Conservation (phyloP, 2,113 vertebrate species). For the Bos indicus region DNA sequence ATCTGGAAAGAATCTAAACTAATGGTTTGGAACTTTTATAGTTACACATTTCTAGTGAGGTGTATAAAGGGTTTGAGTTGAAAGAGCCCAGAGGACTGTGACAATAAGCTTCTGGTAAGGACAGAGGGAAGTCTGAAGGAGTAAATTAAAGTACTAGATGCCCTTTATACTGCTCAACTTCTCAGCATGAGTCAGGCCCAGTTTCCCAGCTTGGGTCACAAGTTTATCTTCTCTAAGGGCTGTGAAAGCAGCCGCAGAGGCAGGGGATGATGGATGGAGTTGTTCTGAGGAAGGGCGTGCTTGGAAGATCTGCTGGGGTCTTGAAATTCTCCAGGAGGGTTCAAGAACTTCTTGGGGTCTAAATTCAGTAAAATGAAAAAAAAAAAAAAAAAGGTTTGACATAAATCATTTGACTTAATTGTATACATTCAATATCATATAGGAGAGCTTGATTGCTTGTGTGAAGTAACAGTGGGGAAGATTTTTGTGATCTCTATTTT, state of each 20-base stretch:
- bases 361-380: slow-evolving; percentile 26
- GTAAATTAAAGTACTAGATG: slow-evolving; percentile 75
- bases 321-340: slow-evolving; percentile 61
- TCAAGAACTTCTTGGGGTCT: slow-evolving; percentile 42
- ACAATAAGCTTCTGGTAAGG: slow-evolving; percentile 69
- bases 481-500: background rate
- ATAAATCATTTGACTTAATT: slow-evolving; percentile 48
- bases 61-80: slow-evolving; percentile 75
- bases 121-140: slow-evolving; percentile 69
- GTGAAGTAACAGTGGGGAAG: background rate
- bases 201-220: slow-evolving; percentile 71
- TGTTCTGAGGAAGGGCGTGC: slow-evolving; percentile 34
- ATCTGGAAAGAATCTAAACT: slow-evolving; percentile 69
- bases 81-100: slow-evolving; percentile 64
- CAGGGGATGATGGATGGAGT: slow-evolving; percentile 62
- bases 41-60: slow-evolving; percentile 66
- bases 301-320: slow-evolving; percentile 50
- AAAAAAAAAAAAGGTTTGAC: background rate
- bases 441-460: background rate
- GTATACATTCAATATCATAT: background rate
- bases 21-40: slow-evolving; percentile 66
- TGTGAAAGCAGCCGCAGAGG: slow-evolving; percentile 50
- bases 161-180: slow-evolving; percentile 54
- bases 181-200: slow-evolving; percentile 56
- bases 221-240: slow-evolving; percentile 74